These are phyloP conservation scores for Eublepharis macularius DNA, from an alignment of 2,113 vertebrate species.

Conservation along the genomic window DNA sequence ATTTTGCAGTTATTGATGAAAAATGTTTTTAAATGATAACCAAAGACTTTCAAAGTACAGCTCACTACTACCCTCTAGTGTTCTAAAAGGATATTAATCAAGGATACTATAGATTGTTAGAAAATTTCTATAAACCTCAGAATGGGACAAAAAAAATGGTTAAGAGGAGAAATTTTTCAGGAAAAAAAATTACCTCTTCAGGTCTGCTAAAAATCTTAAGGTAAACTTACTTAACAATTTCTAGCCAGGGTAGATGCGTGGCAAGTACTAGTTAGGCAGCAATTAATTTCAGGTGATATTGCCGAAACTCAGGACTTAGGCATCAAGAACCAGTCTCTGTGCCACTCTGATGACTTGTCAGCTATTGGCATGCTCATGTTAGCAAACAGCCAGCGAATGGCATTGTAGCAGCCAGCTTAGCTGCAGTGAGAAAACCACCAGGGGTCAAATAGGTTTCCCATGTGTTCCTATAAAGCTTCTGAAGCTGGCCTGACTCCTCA, in stretches of 20 bases:
- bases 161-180: neutral
- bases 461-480: too few species aligned
- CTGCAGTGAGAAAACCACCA: too few species aligned
- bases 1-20: fast-evolving
- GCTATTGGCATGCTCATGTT: neutral
- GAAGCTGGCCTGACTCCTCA: too few species aligned
- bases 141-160: neutral
- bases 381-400: neutral
- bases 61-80: conserved; percentile 72
- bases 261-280: neutral
- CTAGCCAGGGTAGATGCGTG: neutral
- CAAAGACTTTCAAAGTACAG: neutral
- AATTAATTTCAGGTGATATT: neutral
- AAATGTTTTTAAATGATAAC: neutral
- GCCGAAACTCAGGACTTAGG: neutral
- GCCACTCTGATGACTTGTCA: neutral
- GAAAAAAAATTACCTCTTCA: neutral
- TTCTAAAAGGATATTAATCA: neutral
- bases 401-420: neutral
- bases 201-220: neutral
- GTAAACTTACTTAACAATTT: neutral
- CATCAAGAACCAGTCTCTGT: neutral
- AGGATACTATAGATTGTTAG: too few species aligned
- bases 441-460: too few species aligned
- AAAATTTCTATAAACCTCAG: neutral